Base-by-base conservation (phyloP, 2,888 invertebrate genomes). In the Andrena praecox region DNA sequence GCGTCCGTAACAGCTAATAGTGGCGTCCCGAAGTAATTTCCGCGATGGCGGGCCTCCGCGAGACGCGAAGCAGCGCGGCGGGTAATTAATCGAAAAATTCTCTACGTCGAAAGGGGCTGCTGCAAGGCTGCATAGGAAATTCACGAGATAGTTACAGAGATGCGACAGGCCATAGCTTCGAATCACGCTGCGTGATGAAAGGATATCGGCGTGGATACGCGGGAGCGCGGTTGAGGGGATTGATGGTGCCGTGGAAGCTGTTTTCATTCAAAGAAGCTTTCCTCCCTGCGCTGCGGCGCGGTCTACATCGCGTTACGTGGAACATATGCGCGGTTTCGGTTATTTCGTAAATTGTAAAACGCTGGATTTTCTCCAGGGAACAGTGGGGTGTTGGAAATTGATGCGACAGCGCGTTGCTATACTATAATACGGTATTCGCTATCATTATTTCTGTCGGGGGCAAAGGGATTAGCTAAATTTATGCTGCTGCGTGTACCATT, bases 91-190 rank as follows among this genome's bases (percentile, higher is more conserved):
- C 63, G 77, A 42, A 12, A 64, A 64, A 66, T 69, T 59, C 64
- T 56, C 59, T 50, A 7, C 33, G 10, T 20, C 24, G 29, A 20
- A 20, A 20, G n/a, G 42, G 27, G 48, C 5, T 35, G 16, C 54
- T 20, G 31, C 1, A 1, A 5, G 29, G 2, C 7, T 48, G 20
- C n/a, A 60, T 54, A 50, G 66, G n/a, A 29, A 62, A 54, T 33
- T 80, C 77, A 80, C 77, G 77, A 77, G 80, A 70, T 71, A 66
- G 70, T 80, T 77, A 63, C 27, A 24, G 59, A n/a, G 29, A 8
- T 2, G 42, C 35, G 52, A 64, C 35, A 52, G 20, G 52, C 24
- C 16, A 33, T 56, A 33, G 27, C 48, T 31, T 33, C 48, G 75
- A 48, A 66, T 67, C 66, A 16, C 35, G 68, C 16, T 20, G 24